These are phyloP conservation scores for Pterocles orientalis DNA, from an alignment of 2,113 vertebrate genomes.

Conservation along the genomic window DNA sequence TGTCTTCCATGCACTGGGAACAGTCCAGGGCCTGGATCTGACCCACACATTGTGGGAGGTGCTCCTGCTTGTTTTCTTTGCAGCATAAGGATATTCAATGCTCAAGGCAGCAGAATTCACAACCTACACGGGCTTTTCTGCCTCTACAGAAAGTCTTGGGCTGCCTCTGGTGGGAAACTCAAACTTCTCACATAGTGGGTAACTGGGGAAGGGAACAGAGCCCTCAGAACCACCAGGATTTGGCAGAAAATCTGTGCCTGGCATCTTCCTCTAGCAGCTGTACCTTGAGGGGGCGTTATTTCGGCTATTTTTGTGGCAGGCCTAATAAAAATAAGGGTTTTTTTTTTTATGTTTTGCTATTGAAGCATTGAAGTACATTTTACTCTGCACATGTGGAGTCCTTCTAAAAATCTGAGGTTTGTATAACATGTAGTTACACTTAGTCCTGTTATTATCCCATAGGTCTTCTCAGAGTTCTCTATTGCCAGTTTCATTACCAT, in stretches of 20 bases:
- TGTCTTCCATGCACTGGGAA: background rate
- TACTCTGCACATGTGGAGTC: background rate
- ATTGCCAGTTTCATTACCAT: background rate
- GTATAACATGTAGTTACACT: background rate
- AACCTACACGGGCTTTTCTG: background rate
- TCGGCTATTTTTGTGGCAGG: background rate
- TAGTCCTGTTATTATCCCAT: background rate
- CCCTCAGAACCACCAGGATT: background rate
- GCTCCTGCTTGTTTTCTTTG: background rate
- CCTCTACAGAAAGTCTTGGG: background rate
- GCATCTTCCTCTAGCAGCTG: background rate
- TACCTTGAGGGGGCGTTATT: background rate
- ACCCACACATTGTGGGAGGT: background rate
- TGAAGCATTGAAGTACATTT: background rate
- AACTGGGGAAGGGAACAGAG: background rate
- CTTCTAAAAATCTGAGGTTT: background rate
- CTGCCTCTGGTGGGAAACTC: background rate
- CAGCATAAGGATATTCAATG: background rate
- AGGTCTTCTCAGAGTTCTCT: background rate
- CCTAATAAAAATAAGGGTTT: background rate
- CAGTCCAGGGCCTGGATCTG: background rate
- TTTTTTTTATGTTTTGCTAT: background rate
- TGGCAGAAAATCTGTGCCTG: background rate
- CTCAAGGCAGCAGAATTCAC: background rate
- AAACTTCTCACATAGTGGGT: background rate